These are phyloP conservation scores for Hypomecis atomaria DNA, from an alignment of 2,888 invertebrate genomes.

Conservation along the genomic window DNA sequence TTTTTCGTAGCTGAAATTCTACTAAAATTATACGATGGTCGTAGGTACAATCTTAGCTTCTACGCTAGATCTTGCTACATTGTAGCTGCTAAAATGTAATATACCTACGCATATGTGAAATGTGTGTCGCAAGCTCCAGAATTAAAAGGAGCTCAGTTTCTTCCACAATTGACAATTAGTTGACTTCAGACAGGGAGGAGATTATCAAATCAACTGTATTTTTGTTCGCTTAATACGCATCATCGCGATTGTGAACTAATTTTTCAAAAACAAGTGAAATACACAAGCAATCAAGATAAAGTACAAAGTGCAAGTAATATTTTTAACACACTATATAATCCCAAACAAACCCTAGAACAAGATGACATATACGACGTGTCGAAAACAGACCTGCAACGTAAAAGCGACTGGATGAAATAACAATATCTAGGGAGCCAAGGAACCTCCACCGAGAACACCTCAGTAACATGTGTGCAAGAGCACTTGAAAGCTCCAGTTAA, in stretches of 20 bases:
- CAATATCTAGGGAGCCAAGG: constrained; percentile 26
- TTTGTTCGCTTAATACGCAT: too few relatives aligned
- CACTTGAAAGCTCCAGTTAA: constrained; percentile 63
- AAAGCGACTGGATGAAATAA: constrained; percentile 23
- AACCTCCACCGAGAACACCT: constrained; percentile 36
- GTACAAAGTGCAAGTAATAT: too few relatives aligned
- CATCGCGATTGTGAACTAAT: too few relatives aligned
- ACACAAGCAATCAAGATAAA: constrained; percentile 7
- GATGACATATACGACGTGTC: constrained; percentile 38
- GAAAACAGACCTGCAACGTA: constrained; percentile 39
- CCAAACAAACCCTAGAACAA: constrained; percentile 31
- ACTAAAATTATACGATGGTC: neutral
- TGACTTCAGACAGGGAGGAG: too few relatives aligned
- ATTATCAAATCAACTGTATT: too few relatives aligned
- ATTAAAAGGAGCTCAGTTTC: neutral
- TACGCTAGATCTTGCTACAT: constrained; percentile 1
- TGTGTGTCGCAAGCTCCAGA: neutral
- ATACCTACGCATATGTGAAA: neutral
- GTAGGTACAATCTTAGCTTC: constrained; percentile 6
- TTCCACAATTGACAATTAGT: too few relatives aligned
- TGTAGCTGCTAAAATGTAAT: constrained; percentile 23
- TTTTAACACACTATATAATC: constrained; percentile 27
- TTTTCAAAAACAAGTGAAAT: too few relatives aligned
- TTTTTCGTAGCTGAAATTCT: neutral
- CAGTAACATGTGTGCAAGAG: constrained; percentile 59